phyloP scores from a whole-genome alignment of 2,113 vertebrate species.

The Gorsachius goisagi region DNA sequence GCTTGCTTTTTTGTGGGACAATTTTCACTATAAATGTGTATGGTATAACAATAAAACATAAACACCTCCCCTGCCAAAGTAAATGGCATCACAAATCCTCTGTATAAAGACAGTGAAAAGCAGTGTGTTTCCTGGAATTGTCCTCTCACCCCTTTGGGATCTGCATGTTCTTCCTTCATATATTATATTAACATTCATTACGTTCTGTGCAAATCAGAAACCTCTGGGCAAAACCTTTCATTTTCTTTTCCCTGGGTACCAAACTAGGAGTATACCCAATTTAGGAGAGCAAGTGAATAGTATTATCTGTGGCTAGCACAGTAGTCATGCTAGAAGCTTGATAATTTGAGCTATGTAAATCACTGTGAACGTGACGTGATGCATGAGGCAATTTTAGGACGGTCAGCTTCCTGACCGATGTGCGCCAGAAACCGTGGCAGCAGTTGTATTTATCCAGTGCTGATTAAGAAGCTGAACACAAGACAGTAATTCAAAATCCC shows the following conservation, averaged over 20 bases:
- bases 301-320: constrained; percentile 7
- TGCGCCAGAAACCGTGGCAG: background rate
- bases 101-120: background rate
- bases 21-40: background rate
- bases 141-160: background rate
- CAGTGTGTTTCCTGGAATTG: background rate
- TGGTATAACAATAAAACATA: background rate
- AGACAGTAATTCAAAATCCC: background rate
- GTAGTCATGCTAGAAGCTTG: background rate
- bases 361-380: background rate
- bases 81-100: constrained; percentile 14
- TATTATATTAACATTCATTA: background rate
- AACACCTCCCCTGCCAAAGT: background rate
- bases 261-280: background rate
- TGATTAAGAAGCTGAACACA: background rate
- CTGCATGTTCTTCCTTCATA: background rate
- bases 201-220: background rate
- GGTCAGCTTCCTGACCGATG: background rate
- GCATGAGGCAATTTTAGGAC: background rate
- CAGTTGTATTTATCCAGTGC: background rate
- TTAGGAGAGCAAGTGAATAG: background rate
- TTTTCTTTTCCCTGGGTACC: background rate
- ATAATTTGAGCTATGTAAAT: background rate
- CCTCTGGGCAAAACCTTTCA: background rate
- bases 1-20: background rate